phyloP scores from a whole-genome alignment of 2,113 vertebrate species.

The Toxotes jaculatrix region DNA sequence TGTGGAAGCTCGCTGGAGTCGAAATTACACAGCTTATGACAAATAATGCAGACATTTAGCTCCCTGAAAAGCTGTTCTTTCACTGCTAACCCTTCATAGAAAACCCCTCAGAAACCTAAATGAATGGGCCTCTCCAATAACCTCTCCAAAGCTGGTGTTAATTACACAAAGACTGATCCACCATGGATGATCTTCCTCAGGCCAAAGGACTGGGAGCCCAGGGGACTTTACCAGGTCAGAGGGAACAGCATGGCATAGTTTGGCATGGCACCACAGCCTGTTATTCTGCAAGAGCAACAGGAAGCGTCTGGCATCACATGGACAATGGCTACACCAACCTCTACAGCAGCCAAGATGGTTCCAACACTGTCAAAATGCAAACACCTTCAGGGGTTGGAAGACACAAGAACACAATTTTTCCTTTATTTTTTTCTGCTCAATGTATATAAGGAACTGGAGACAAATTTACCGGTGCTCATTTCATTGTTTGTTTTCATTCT shows the following conservation, averaged over 20 bases:
- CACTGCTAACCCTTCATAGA: constrained; percentile 35
- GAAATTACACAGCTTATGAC: constrained; percentile 34
- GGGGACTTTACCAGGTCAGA: constrained; percentile 60
- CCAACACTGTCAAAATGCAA: constrained; percentile 28
- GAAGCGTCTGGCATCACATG: constrained; percentile 57
- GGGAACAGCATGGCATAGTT: constrained; percentile 40
- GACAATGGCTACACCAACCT: constrained; percentile 36
- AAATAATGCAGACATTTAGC: constrained; percentile 32
- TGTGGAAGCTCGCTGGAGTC: constrained; percentile 38
- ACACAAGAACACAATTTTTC: neutral
- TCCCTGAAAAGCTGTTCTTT: constrained; percentile 9
- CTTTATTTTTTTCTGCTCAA: neutral
- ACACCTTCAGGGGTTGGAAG: constrained; percentile 21
- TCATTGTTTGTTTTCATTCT: neutral
- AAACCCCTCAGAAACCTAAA: constrained; percentile 33
- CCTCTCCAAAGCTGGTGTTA: constrained; percentile 55
- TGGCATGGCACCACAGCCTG: constrained; percentile 51
- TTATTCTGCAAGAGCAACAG: constrained; percentile 58
- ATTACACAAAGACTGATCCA: constrained; percentile 64
- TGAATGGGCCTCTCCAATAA: constrained; percentile 34
- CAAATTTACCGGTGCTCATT: neutral
- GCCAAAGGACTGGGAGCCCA: constrained; percentile 21
- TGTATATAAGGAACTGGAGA: neutral
- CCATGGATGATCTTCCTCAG: constrained; percentile 49
- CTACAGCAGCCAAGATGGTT: constrained; percentile 3